A percentile compares a stretch with the other conserved stretches of the same genome.
Conservation (phyloP, 1,140 invertebrate species). For the Lerema accius region DNA sequence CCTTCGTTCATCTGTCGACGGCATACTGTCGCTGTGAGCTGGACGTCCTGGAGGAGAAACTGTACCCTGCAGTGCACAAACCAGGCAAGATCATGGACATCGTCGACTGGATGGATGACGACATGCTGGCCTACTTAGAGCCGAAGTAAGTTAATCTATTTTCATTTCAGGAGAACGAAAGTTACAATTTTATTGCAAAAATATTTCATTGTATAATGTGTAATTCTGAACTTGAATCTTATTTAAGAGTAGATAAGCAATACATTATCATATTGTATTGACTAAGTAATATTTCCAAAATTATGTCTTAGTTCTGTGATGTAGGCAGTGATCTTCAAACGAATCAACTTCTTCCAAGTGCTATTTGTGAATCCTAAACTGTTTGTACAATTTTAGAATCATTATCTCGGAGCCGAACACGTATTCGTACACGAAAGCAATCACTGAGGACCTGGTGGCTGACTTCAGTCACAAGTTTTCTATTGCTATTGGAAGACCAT, state of each 20-base stretch:
- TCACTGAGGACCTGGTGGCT: conserved; percentile 88
- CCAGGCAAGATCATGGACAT: conserved; percentile 90
- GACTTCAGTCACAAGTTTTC: conserved; percentile 85
- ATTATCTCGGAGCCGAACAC: conserved; percentile 89
- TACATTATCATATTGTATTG: too few species aligned
- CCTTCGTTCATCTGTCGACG: conserved; percentile 91
- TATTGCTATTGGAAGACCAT: conserved; percentile 88
- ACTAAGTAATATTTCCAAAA: too few species aligned
- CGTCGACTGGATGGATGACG: conserved; percentile 90
- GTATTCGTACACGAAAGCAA: conserved; percentile 90
- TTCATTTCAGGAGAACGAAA: background rate
- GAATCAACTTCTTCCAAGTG: too few species aligned
- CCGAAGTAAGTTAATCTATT: conserved; percentile 83
- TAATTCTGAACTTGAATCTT: too few species aligned
- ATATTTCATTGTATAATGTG: too few species aligned
- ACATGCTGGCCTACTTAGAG: conserved; percentile 87
- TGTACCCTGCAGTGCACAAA: conserved; percentile 87
- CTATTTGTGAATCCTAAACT: too few species aligned
- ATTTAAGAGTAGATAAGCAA: too few species aligned
- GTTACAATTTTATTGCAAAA: too few species aligned
- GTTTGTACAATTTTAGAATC: too few species aligned
- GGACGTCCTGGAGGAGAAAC: conserved; percentile 86
- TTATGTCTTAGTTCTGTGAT: too few species aligned
- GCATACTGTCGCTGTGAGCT: conserved; percentile 91
- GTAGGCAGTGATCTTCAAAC: too few species aligned